Base-by-base conservation (phyloP, 2,888 invertebrate genomes). In the Drosophila phalerata region DNA sequence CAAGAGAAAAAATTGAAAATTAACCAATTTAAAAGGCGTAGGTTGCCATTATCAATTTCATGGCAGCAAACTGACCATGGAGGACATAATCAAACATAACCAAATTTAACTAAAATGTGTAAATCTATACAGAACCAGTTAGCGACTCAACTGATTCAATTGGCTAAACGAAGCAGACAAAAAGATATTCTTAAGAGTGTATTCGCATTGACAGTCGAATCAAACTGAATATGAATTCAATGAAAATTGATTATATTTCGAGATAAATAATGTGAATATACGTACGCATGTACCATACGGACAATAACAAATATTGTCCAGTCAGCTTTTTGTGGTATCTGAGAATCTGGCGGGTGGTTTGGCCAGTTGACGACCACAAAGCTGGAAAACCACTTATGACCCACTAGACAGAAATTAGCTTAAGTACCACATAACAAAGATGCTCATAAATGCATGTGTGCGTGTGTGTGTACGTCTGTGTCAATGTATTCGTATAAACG, bases 161-260 rank as follows among this genome's bases (percentile, higher is more conserved):
- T 61, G 51, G 42, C 17, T 10, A 61, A 51, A 51, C 42, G 32
- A 57, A 22, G 22, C 56, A 15, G 22, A 34, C 13, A 45, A 48
- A 40, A 4, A 30, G 48, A 34, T 25, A 38, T 28, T 38, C 28
- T 56, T 45, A 51, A 13, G 51, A 68, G 19, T 42, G 22, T 25
- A 73, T 56, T 34, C 19, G 15, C n/a, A 40, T 53, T 69, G 74
- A 61, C 74, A 73, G 52, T 55, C 30, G 25, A n/a, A 69, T 49
- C 55, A 37, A 74, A 74, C 74, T 74, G 69, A 65, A 73, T 65
- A 61, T 65, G 69, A 74, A 74, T 74, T 62, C 51, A 60, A 74
- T 69, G 17, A 42, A 58, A 74, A 69, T 74, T 58, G 74, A 69
- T 74, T 73, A 38, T 55, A 65, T 62, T 69, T 53, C 53, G 32